phyloP scores from a whole-genome alignment of 2,888 invertebrate genomes.

The Apodemia zela region DNA sequence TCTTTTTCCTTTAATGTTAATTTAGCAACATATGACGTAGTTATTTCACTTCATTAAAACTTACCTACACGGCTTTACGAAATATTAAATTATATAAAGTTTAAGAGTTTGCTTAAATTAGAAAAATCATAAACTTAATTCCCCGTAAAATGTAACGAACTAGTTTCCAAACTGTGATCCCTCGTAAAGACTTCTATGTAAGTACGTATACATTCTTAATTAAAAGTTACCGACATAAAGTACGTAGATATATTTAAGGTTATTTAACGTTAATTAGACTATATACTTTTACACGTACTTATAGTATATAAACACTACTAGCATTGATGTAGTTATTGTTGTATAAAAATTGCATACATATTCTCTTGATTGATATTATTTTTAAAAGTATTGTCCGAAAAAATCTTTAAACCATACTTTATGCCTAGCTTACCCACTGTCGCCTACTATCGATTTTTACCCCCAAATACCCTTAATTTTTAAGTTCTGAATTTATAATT shows the following conservation, averaged over 20 bases:
- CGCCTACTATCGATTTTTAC: too few species aligned
- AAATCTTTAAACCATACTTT: too few species aligned
- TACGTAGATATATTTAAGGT: conserved; percentile 10
- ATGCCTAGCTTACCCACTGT: too few species aligned
- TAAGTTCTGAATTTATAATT: too few species aligned
- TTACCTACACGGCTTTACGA: not conserved
- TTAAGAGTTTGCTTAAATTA: conserved; percentile 25
- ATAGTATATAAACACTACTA: not conserved
- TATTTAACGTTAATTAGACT: conserved; percentile 24
- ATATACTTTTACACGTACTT: conserved; percentile 30
- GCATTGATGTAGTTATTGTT: not conserved
- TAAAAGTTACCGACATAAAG: conserved; percentile 12
- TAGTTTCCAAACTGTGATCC: conserved; percentile 79
- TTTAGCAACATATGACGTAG: not conserved
- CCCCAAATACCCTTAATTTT: too few species aligned
- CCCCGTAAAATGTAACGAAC: conserved; percentile 49
- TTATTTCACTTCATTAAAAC: not conserved
- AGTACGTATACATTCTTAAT: conserved; percentile 52
- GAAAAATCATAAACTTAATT: conserved; percentile 28
- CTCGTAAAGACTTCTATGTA: conserved; percentile 78
- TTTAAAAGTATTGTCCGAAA: conserved; percentile 5
- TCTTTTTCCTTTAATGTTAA: not conserved
- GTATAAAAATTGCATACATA: not conserved
- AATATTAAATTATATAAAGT: not conserved
- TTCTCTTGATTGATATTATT: not conserved